These are phyloP conservation scores for Galerucella pusilla DNA, from an alignment of 2,888 invertebrate species.

Conservation along the genomic window DNA sequence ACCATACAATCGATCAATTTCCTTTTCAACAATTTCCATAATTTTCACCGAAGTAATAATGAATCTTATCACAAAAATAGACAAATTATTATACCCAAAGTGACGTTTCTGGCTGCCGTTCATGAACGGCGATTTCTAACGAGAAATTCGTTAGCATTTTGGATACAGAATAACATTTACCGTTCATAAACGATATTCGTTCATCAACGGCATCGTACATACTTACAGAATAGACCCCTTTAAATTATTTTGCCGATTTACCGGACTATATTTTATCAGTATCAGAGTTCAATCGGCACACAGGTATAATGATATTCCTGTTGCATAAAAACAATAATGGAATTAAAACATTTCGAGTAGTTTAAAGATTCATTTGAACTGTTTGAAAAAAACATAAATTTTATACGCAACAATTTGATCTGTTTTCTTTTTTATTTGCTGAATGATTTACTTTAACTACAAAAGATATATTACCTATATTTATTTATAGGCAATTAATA, in stretches of 20 bases:
- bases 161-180: too few relatives aligned
- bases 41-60: too few relatives aligned
- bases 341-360: slow-evolving; percentile 10
- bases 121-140: too few relatives aligned
- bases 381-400: neutral
- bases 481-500: neutral
- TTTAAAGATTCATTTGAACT: neutral
- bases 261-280: slow-evolving; percentile 3
- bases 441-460: neutral
- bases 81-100: too few relatives aligned
- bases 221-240: neutral
- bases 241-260: neutral
- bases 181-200: too few relatives aligned
- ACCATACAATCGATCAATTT: too few relatives aligned
- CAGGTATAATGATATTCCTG: neutral
- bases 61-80: too few relatives aligned
- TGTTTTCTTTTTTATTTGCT: neutral
- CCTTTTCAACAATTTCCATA: too few relatives aligned
- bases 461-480: neutral
- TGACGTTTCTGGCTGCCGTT: too few relatives aligned
- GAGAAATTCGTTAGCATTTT: too few relatives aligned
- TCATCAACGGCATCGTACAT: too few relatives aligned
- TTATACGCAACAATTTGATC: neutral
- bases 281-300: neutral
- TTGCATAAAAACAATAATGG: slow-evolving; percentile 17